These are phyloP conservation scores for Drosophila prolongata DNA, from an alignment of 2,888 invertebrate genomes.

Conservation along the genomic window DNA sequence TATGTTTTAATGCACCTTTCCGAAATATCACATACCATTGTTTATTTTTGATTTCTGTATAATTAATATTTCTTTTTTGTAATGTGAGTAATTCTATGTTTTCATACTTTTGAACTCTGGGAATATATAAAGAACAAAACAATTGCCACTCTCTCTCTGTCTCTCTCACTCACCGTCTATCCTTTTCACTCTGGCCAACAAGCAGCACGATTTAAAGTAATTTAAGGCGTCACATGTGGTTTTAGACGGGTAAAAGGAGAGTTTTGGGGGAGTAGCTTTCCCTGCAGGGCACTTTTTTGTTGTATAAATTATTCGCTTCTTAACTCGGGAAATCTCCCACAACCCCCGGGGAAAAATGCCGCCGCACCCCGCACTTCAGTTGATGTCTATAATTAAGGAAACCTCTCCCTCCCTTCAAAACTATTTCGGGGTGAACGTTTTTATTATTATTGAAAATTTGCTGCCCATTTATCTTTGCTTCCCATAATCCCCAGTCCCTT, in stretches of 20 bases:
- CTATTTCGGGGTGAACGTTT: conserved; percentile 26
- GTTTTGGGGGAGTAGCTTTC: conserved; percentile 2
- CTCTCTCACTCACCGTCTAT: not conserved
- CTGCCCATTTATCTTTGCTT: conserved; percentile 25
- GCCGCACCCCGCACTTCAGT: conserved; percentile 11
- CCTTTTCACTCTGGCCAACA: not conserved
- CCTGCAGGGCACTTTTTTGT: conserved; percentile 2
- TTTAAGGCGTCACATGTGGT: conserved; percentile 56
- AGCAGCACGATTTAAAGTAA: conserved; percentile 35
- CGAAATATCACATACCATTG: no score
- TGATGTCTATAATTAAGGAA: conserved; percentile 50
- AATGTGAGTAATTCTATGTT: conserved; percentile 4
- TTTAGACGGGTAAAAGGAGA: conserved; percentile 12
- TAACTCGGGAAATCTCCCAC: conserved; percentile 37
- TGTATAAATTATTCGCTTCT: conserved; percentile 55
- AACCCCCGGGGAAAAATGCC: conserved; percentile 21
- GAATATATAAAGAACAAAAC: conserved; percentile 28
- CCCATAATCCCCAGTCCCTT: conserved; percentile 6
- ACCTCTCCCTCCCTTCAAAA: not conserved
- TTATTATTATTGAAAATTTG: conserved; percentile 36
- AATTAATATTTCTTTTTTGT: not conserved
- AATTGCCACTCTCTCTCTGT: conserved; percentile 49
- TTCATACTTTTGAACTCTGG: conserved; percentile 7
- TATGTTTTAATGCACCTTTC: no score
- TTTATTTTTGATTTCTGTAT: not conserved